Base-by-base conservation (phyloP, 2,888 invertebrate genomes). In the Dicyrtomina minuta region DNA sequence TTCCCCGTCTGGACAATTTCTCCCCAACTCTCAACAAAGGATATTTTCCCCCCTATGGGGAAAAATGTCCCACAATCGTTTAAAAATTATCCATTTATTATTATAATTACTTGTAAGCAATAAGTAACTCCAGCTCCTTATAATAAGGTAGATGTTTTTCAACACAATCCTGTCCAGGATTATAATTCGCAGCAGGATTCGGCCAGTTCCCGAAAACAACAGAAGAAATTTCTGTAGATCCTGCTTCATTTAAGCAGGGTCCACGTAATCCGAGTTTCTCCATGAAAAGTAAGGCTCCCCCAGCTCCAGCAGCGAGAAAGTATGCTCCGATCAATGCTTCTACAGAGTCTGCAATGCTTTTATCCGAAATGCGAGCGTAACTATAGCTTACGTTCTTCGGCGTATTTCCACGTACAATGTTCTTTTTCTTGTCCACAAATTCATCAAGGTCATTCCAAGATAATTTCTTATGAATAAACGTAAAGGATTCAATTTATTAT, bases 261-360 rank as follows among this genome's bases (percentile, higher is more conserved):
- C 70, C 74, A 39, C 56, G 81, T 58, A 91, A 82, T 17, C 84
- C 85, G 71, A 93, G 83, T 85, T 87, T 90, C 71, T 86, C 85
- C 53, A 90, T 78, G 59, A 91, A 80, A 60, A 84, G 84, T 6
- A 88, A 83, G 0, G 84, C 84, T 1, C 84, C 82, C 80, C 82
- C 68, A 77, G 83, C 72, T 2, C 88, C 88, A 78, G 86, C 84
- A 20, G 82, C 82, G 79, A 88, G 81, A 68, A 93, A 85, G 80
- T 91, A 91, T 2, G 86, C 87, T 0, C 93, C 93, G 62, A 95
- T 88, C 2, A 96, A 81, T 0, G 95, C 90, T 82, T 96, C 96
- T 1, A 93, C 89, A 72, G 87, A 86, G 82, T 96, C 96, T 0
- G 96, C 90, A 4, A 91, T 82, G 61, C 85, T 82, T 82, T 86